Conservation (phyloP, 2,888 invertebrate genomes). For the Drosophila affinis region DNA sequence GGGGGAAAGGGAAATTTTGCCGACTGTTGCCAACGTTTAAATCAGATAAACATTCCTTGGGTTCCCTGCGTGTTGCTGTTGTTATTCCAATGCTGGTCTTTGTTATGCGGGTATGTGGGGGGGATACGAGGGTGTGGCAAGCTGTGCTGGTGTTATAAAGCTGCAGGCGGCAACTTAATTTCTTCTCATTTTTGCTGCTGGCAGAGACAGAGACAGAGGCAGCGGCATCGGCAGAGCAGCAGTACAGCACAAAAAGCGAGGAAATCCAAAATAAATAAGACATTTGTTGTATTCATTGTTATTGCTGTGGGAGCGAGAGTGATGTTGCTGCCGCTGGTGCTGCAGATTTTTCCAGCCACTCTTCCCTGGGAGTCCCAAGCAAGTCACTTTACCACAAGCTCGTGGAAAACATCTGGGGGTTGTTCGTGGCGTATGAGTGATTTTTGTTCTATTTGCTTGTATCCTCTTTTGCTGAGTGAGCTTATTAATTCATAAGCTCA, state of each 20-base stretch:
- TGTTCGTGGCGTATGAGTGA: constrained; percentile 56
- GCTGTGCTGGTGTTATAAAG: constrained; percentile 65
- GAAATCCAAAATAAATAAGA: constrained; percentile 67
- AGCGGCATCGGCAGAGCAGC: not conserved
- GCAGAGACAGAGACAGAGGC: not conserved
- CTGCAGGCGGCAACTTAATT: constrained; percentile 78
- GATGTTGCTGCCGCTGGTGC: constrained; percentile 25
- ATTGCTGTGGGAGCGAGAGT: constrained; percentile 24
- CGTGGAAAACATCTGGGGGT: not conserved
- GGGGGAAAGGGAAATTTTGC: constrained; percentile 26
- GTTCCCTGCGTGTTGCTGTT: constrained; percentile 35
- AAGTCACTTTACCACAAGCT: constrained; percentile 41
- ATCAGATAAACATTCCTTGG: constrained; percentile 69
- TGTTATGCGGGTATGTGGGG: constrained; percentile 28
- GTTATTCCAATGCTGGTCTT: constrained; percentile 43
- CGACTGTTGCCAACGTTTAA: constrained; percentile 67
- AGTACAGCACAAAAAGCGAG: constrained; percentile 25
- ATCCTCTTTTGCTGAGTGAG: constrained; percentile 4
- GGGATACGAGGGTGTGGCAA: constrained; percentile 46
- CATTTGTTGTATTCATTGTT: constrained; percentile 43
- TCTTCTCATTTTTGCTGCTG: constrained; percentile 50
- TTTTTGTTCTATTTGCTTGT: constrained; percentile 29
- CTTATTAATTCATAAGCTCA: constrained; percentile 70
- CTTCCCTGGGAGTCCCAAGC: constrained; percentile 52
- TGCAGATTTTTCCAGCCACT: constrained; percentile 38